Evolutionary conservation across 2,888 invertebrate genomes (phyloP).

Genomic region (Tiliacea aurago): DNA sequence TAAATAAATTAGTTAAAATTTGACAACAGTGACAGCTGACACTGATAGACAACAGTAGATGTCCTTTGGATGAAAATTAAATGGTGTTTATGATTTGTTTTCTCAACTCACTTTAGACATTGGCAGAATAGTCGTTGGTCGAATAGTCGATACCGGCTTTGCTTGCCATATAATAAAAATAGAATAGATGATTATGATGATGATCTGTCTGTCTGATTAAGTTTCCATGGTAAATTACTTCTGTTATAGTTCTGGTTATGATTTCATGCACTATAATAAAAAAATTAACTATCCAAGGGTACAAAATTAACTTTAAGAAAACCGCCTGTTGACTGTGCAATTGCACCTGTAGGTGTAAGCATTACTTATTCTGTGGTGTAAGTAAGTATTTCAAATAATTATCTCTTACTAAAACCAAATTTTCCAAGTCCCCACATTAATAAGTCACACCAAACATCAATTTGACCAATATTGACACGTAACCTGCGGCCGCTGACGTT

Average conservation of each 20-base stretch:
- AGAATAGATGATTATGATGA: neutral
- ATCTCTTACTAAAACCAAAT: neutral
- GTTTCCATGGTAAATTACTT: too few relatives aligned
- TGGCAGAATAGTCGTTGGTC: too few relatives aligned
- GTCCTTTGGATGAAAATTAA: neutral
- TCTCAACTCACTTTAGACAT: too few relatives aligned
- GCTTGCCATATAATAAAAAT: too few relatives aligned
- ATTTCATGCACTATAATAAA: too few relatives aligned
- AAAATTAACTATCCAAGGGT: neutral
- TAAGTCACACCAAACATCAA: slow-evolving; percentile 17
- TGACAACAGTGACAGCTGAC: neutral
- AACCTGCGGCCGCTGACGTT: slow-evolving; percentile 52
- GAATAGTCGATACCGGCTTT: too few relatives aligned
- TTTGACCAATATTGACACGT: slow-evolving; percentile 60
- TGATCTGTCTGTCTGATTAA: too few relatives aligned
- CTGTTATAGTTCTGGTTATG: too few relatives aligned
- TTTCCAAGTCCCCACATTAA: slow-evolving; percentile 27
- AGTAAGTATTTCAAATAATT: neutral
- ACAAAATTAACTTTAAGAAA: neutral
- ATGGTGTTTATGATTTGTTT: too few relatives aligned
- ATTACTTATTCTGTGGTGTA: too few relatives aligned
- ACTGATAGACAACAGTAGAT: neutral
- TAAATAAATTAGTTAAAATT: too few relatives aligned
- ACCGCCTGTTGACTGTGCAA: neutral
- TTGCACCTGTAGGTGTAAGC: neutral